Evolutionary conservation across 2,797 vertebrate genomes (phyloP).

Genomic region (Malurus leucopterus): DNA sequence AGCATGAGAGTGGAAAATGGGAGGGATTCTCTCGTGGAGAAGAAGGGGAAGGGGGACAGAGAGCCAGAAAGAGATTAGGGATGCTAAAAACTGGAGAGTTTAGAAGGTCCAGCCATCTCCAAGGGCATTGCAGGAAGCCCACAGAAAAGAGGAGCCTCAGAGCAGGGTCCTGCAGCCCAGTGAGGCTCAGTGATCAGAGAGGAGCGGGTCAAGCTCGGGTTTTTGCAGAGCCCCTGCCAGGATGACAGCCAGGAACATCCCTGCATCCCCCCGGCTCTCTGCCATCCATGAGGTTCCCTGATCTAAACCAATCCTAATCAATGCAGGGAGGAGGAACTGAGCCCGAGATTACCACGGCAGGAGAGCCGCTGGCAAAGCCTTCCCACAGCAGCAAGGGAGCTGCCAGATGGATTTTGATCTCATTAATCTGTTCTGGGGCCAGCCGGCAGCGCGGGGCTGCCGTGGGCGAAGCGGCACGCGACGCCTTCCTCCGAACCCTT

Average conservation of each 20-base stretch:
- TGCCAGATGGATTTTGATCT: conserved; percentile 59
- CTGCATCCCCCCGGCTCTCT: not conserved
- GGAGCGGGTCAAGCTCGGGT: not conserved
- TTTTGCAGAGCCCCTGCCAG: not conserved
- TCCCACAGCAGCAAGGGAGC: not conserved
- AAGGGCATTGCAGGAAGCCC: not conserved
- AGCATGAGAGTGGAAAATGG: not conserved
- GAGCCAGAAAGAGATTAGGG: not conserved
- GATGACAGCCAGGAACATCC: not conserved
- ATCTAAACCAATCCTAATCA: conserved; percentile 21
- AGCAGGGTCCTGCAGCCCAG: rapidly evolving
- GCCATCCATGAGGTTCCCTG: not conserved
- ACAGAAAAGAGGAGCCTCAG: not conserved
- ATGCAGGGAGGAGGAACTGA: not conserved
- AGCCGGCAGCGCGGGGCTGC: not conserved
- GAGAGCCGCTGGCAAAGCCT: conserved; percentile 13
- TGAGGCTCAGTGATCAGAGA: not conserved
- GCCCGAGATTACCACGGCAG: not conserved
- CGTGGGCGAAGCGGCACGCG: rapidly evolving
- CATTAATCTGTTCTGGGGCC: conserved; percentile 14
- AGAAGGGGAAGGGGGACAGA: not conserved
- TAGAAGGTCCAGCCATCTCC: not conserved
- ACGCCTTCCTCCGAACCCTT: rapidly evolving
- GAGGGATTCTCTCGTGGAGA: not conserved
- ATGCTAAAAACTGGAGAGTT: not conserved